Conservation (phyloP, 2,797 vertebrate species). For the Pangasius sanitwongsei region DNA sequence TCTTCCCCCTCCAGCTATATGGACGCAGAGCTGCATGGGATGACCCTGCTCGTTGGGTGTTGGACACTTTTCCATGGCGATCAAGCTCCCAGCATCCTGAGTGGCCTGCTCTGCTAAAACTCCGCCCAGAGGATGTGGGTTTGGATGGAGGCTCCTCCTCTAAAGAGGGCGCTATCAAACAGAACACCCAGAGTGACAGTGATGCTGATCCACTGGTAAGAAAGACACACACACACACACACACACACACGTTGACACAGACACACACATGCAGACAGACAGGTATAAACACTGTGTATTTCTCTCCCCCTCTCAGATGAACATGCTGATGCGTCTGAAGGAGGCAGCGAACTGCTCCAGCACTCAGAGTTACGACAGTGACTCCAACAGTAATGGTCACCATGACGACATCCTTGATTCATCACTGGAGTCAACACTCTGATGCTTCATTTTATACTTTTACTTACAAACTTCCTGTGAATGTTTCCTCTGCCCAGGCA, state of each 20-base stretch:
- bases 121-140: constrained; percentile 95
- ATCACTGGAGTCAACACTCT: constrained; percentile 92
- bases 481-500: constrained; percentile 58
- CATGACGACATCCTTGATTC: constrained; percentile 95
- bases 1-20: constrained; percentile 78
- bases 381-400: constrained; percentile 97
- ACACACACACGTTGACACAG: constrained; percentile 1
- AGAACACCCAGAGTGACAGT: constrained; percentile 84
- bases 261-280: background rate
- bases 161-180: constrained; percentile 87
- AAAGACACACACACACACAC: background rate
- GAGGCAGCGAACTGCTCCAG: constrained; percentile 96
- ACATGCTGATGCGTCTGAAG: constrained; percentile 97
- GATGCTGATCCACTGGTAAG: constrained; percentile 97
- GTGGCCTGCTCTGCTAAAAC: constrained; percentile 93
- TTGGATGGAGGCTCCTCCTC: constrained; percentile 90
- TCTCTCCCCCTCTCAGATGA: constrained; percentile 83
- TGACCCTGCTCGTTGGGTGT: constrained; percentile 95
- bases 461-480: constrained; percentile 37
- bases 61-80: constrained; percentile 93
- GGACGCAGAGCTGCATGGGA: constrained; percentile 93
- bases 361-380: constrained; percentile 97
- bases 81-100: constrained; percentile 85
- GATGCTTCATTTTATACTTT: constrained; percentile 62
- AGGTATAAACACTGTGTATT: background rate